Evolutionary conservation across 2,888 invertebrate genomes (phyloP), one percentile per base, ranked within the genome.

Genomic region (Nasonovia ribisnigri): DNA sequence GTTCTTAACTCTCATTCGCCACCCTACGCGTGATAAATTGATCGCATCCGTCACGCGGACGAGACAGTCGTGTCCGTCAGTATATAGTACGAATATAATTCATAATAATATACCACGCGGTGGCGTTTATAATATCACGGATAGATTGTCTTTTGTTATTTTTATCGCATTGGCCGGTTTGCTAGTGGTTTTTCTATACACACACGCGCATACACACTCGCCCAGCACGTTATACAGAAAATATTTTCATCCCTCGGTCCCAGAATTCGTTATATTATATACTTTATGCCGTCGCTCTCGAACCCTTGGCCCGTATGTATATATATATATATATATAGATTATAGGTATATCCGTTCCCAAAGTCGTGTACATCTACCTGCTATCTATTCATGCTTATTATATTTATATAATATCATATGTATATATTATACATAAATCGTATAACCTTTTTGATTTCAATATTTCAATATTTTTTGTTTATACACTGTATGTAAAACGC

Each of bases 121-220:
- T 48, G n/a, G 67, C 20, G n/a, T 24, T 51, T 46, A 48, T 67
- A 88, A 88, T 88, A 36, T 88, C 1, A 3, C 11, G 42, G 26
- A 77, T 13, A 90, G 36, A 77, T 90, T 91, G 42, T 91, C 6
- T 51, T 91, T 51, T 84, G 29, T 84, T 51, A 91, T 54, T 84
- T 57, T 84, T 90, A 77, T 77, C 77, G 20, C 20, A 36, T 77
- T 36, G 20, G 36, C 36, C 36, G 6, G 77, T 77, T 77, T 77
- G 36, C 36, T 36, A 16, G 67, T 20, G 77, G 77, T 20, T 77
- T 36, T 77, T 77, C 36, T 77, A 36, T 8, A 20, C 77, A 20
- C 36, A 77, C 36, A 67, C 8, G 13, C 43, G n/a, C n/a, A n/a
- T n/a, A 42, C 84, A 84, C 20, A n/a, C 5, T 36, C 16, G 20